Evolutionary conservation across 2,888 invertebrate genomes (phyloP), one percentile per base, ranked within the genome.

Genomic region (Nomada hirtipes): DNA sequence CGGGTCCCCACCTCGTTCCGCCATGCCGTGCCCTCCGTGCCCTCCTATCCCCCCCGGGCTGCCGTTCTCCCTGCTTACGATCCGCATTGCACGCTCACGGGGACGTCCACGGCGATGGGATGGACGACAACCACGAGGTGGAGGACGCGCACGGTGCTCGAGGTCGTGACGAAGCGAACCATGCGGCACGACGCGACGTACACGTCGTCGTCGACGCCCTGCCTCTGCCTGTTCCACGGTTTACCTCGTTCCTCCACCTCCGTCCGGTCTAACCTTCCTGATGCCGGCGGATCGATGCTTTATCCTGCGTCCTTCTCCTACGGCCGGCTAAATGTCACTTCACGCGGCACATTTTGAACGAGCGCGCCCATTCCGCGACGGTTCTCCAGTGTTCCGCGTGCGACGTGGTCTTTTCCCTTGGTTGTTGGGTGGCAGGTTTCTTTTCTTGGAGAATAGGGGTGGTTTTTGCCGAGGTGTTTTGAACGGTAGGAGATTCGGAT

Each of bases 251-350:
- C 20, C 63, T 67, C 36, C 53, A 13, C 20, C n/a, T 36, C n/a
- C 15, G 2, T 23, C 60, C 18, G 50, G 57, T 55, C 70, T 61
- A 82, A 83, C 83, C 83, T 83, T 74, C 82, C 83, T 83, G 82
- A 73, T 72, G 68, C 68, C 63, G 59, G 72, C 79, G 86, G 89
- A 91, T 91, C 89, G 87, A 90, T 89, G 84, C 84, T 84, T 90
- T 88, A 88, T 91, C 88, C 85, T 87, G 86, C 79, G 63, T 76
- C 72, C 76, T 77, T 80, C 76, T 82, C 75, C 63, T 55, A 15
- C 23, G 26, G 15, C 36, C 23, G 47, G 70, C 15, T 68, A 60
- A 75, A 75, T 82, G 75, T 80, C 71, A 72, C 71, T 61, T 44
- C 29, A 55, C 80, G 60, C 67, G 73, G 60, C 44, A 67, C 67